phyloP scores from a whole-genome alignment of 2,797 vertebrate species.

The Crenichthys baileyi region DNA sequence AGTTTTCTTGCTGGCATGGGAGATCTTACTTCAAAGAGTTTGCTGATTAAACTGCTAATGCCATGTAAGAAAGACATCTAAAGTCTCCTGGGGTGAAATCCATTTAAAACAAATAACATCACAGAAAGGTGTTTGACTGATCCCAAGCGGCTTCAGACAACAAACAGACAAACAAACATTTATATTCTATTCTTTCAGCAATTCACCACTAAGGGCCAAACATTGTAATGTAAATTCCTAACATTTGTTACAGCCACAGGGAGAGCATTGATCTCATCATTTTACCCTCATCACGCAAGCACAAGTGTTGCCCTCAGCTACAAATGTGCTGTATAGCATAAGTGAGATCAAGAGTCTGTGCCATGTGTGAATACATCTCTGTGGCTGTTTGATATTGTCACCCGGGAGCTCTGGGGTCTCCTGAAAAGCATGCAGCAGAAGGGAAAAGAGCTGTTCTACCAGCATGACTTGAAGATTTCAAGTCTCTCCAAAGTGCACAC shows the following conservation, averaged over 20 bases:
- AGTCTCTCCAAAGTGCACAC: constrained; percentile 28
- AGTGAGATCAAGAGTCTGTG: constrained; percentile 61
- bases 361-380: constrained; percentile 61
- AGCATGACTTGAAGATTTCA: constrained; percentile 40
- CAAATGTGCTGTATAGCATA: constrained; percentile 29
- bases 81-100: not conserved
- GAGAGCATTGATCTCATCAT: constrained; percentile 55
- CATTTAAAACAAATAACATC: constrained; percentile 8
- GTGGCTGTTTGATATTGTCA: constrained; percentile 64
- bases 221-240: constrained; percentile 61
- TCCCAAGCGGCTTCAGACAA: constrained; percentile 21
- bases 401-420: constrained; percentile 51
- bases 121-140: constrained; percentile 5
- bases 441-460: constrained; percentile 40
- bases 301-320: constrained; percentile 28
- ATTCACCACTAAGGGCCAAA: constrained; percentile 49
- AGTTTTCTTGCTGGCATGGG: not conserved
- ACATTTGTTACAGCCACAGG: constrained; percentile 47
- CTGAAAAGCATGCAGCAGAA: constrained; percentile 39
- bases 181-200: constrained; percentile 36
- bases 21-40: not conserved
- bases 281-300: constrained; percentile 45
- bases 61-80: constrained; percentile 11
- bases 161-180: constrained; percentile 34
- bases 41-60: not conserved